phyloP scores from a whole-genome alignment of 2,113 vertebrate genomes.

The Odontesthes bonariensis region DNA sequence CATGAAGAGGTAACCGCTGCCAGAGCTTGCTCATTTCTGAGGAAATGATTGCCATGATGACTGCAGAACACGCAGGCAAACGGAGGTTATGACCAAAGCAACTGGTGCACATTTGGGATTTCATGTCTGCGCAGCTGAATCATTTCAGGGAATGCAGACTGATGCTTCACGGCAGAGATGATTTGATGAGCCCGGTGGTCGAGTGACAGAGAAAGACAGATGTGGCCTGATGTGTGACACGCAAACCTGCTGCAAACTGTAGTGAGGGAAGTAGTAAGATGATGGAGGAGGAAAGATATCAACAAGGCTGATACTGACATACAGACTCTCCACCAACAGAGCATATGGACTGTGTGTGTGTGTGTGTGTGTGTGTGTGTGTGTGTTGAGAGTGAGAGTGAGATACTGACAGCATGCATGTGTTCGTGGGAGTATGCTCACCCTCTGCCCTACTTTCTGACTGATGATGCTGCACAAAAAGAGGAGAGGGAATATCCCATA shows the following conservation, averaged over 20 bases:
- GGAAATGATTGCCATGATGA: no score
- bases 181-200: constrained; percentile 1
- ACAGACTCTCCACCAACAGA: neutral
- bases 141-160: neutral
- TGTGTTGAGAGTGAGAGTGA: constrained; percentile 32
- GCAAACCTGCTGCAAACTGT: neutral
- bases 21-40: no score
- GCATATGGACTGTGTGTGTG: constrained; percentile 26
- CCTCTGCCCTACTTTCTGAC: constrained; percentile 75
- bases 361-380: constrained; percentile 9
- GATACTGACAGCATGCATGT: constrained; percentile 22
- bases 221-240: constrained; percentile 20
- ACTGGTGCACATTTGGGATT: neutral
- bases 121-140: neutral
- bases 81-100: neutral
- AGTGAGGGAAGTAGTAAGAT: neutral
- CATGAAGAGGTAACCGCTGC: no score
- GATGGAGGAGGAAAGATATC: neutral
- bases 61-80: neutral
- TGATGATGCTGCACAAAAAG: constrained; percentile 75
- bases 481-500: constrained; percentile 72
- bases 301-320: constrained; percentile 1
- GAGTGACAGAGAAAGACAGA: constrained; percentile 10
- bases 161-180: constrained; percentile 18
- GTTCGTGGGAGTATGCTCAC: constrained; percentile 42